Evolutionary conservation across 1,140 invertebrate genomes (phyloP), one percentile per base, ranked within the genome.

Genomic region (Teleogryllus occipitalis): DNA sequence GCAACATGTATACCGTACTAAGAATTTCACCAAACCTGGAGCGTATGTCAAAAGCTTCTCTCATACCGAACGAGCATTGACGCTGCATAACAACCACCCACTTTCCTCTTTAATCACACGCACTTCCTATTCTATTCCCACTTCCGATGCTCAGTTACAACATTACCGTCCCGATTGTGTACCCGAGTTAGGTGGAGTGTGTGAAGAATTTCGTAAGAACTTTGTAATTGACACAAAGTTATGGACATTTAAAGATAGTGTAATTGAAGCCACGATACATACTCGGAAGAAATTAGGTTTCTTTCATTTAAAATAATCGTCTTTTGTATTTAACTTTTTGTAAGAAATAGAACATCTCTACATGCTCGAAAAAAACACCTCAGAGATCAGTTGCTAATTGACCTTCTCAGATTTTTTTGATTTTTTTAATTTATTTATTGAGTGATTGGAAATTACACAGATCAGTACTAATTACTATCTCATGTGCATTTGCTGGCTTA

Each of bases 101-200:
- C 80, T 89, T 8, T 84, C 86, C 21, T 88, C 87, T 79, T 81
- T 88, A 7, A 84, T 82, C 5, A 49, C 74, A 0, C 87, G 86
- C 79, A 83, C 84, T 3, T 85, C 86, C 14, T 88, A 85, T 79
- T 82, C 84, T 3, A 83, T 88, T 8, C 81, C 84, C 46, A 84
- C 85, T 3, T 81, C 84, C 22, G 82, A 87, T 27, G 89, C 88
- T 8, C 84, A 89, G 48, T 83, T 90, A 81, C 87, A 90, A 77
- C 89, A 90, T 80, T 90, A 89, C 80, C 84, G 89, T 18, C 83
- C 83, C 54, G 85, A 87, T 78, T 90, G 89, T 82, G 85, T 85
- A 78, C 85, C 81, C 15, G 81, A 83, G 0, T 75, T 84, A 74
- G 80, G 82, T 21, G 49, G 15, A 8, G 82, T 83, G 15, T 81